Evolutionary conservation across 2,797 vertebrate genomes (phyloP).

Genomic region (Anas georgica): DNA sequence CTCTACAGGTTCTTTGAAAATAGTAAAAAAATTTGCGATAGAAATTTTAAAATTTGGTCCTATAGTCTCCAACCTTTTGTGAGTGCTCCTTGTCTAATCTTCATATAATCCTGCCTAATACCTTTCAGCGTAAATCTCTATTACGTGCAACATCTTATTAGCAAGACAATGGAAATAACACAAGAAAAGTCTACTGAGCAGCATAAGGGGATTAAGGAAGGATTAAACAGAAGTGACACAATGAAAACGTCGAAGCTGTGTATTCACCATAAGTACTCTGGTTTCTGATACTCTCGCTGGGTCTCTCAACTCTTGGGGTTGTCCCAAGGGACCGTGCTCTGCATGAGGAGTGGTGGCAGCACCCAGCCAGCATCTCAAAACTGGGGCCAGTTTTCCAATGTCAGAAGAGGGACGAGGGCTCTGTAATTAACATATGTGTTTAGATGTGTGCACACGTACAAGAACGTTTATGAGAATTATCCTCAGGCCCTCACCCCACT

Average conservation of each 20-base stretch:
- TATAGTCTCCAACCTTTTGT: not conserved
- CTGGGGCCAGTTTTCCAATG: accelerated
- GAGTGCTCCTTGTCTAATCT: slow-evolving; percentile 48
- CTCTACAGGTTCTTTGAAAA: not conserved
- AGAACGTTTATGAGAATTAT: not conserved
- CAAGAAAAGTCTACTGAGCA: slow-evolving; percentile 7
- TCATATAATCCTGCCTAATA: slow-evolving; percentile 66
- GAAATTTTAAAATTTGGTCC: not conserved
- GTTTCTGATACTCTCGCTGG: not conserved
- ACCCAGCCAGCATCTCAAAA: accelerated
- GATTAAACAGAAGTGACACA: slow-evolving; percentile 54
- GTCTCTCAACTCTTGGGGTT: not conserved
- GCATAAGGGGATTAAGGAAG: slow-evolving; percentile 21
- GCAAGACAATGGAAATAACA: slow-evolving; percentile 52
- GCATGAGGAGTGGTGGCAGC: not conserved
- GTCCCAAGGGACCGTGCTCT: accelerated
- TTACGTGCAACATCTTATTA: slow-evolving; percentile 48
- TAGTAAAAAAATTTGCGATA: not conserved
- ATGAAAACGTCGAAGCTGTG: not conserved
- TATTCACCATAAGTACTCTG: not conserved
- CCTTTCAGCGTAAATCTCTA: slow-evolving; percentile 53
- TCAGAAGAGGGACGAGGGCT: accelerated
- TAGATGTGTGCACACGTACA: not conserved
- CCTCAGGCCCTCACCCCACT: not conserved
- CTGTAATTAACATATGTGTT: accelerated